phyloP scores from a whole-genome alignment of 1,140 invertebrate genomes.

The Pachypeltis micranthus region DNA sequence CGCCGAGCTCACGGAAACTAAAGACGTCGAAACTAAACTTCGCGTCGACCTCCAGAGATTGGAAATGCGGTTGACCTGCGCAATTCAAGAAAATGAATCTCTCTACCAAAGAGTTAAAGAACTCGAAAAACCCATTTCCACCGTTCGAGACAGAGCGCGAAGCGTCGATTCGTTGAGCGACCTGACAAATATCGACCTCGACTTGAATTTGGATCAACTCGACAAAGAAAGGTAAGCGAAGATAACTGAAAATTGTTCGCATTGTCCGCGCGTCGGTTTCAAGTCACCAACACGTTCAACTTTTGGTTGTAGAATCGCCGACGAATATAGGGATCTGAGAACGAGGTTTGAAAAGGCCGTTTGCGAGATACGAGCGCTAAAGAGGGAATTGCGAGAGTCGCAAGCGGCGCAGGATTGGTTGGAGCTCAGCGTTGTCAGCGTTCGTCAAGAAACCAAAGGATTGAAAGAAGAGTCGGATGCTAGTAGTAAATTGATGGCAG shows the following conservation, averaged over 20 bases:
- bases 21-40: conserved; percentile 36
- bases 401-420: conserved; percentile 65
- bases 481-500: conserved; percentile 65
- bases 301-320: conserved; percentile 62
- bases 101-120: conserved; percentile 56
- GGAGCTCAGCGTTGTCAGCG: conserved; percentile 58
- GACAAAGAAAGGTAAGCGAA: conserved; percentile 58
- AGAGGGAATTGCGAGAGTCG: conserved; percentile 65
- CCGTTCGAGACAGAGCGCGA: conserved; percentile 40
- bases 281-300: no score
- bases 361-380: conserved; percentile 67
- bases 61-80: conserved; percentile 41
- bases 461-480: conserved; percentile 55
- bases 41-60: conserved; percentile 26
- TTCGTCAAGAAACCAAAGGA: conserved; percentile 57
- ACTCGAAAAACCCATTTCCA: conserved; percentile 38
- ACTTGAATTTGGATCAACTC: conserved; percentile 56
- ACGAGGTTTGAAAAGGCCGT: conserved; percentile 68
- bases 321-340: conserved; percentile 64
- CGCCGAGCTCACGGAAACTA: conserved; percentile 48
- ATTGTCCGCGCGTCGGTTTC: no score
- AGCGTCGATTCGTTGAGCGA: conserved; percentile 68
- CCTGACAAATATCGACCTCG: conserved; percentile 63
- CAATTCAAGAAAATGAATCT: conserved; percentile 64
- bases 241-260: no score